Conservation (phyloP, 2,888 invertebrate species). For the Eucera pruinosa region DNA sequence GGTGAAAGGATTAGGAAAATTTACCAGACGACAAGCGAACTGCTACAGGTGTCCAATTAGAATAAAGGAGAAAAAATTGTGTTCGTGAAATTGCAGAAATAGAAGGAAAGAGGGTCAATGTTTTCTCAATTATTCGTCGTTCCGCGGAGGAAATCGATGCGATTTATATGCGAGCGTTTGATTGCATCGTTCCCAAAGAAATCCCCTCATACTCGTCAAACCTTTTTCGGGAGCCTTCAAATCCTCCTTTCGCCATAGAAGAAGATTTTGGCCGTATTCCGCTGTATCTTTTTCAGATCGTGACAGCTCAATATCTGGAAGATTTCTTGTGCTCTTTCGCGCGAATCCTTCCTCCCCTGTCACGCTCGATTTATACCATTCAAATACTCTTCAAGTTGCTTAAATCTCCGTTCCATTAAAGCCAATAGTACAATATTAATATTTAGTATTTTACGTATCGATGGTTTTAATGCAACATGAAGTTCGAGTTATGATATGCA, state of each 20-base stretch:
- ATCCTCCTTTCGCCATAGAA: slow-evolving; percentile 24
- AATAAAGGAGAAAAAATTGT: neutral
- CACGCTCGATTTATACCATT: slow-evolving; percentile 4
- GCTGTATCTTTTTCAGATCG: slow-evolving; percentile 26
- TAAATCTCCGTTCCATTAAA: neutral
- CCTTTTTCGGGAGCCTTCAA: slow-evolving; percentile 31
- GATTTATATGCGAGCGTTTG: slow-evolving; percentile 58
- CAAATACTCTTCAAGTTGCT: neutral
- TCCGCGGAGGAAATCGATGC: slow-evolving; percentile 42
- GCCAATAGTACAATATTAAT: no score
- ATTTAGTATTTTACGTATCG: no score
- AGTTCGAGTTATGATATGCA: no score
- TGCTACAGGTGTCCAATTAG: no score
- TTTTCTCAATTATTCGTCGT: slow-evolving; percentile 33
- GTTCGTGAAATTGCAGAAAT: neutral
- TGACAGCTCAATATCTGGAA: slow-evolving; percentile 34
- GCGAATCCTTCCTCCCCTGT: slow-evolving; percentile 5
- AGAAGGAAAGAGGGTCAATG: neutral
- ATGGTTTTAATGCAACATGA: no score
- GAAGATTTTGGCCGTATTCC: slow-evolving; percentile 9
- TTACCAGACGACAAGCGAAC: no score
- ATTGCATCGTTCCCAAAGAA: slow-evolving; percentile 48
- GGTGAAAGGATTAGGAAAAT: no score
- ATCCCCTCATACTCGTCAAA: slow-evolving; percentile 50
- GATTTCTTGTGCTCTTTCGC: slow-evolving; percentile 9